These are phyloP conservation scores for Anolis sagrei DNA, from an alignment of 2,113 vertebrate genomes.

Conservation along the genomic window DNA sequence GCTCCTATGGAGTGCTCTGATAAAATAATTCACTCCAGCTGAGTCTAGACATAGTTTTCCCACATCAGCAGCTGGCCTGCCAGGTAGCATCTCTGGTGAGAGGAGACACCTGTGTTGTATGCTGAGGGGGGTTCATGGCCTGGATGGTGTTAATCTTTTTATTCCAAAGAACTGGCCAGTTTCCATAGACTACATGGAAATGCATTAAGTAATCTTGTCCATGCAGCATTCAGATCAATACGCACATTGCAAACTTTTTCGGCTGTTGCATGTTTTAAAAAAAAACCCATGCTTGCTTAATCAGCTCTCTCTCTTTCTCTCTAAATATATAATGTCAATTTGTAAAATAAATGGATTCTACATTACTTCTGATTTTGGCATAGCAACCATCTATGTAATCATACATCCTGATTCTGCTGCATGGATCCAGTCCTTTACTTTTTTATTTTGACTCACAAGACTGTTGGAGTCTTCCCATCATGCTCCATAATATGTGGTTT, in stretches of 20 bases:
- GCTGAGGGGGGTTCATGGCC: not conserved
- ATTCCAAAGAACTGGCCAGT: not conserved
- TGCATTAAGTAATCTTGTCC: not conserved
- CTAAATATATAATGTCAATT: not conserved
- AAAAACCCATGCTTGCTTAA: not conserved
- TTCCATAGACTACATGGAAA: not conserved
- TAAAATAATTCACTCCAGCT: constrained; percentile 20
- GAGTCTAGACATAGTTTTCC: constrained; percentile 10
- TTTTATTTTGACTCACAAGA: too few relatives aligned
- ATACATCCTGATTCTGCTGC: not conserved
- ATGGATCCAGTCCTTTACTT: not conserved
- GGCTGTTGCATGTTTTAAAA: not conserved
- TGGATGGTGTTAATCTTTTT: not conserved
- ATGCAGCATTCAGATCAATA: not conserved
- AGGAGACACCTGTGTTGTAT: not conserved
- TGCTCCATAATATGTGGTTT: not conserved
- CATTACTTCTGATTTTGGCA: not conserved
- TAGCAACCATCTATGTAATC: not conserved
- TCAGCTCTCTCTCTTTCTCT: not conserved
- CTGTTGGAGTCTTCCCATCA: not conserved
- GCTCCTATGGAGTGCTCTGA: constrained; percentile 7
- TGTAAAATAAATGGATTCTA: not conserved
- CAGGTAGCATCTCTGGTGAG: constrained; percentile 6
- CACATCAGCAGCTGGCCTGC: not conserved
- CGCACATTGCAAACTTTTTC: not conserved